Evolutionary conservation across 2,113 vertebrate genomes (phyloP).

Genomic region (Electrona antarctica): DNA sequence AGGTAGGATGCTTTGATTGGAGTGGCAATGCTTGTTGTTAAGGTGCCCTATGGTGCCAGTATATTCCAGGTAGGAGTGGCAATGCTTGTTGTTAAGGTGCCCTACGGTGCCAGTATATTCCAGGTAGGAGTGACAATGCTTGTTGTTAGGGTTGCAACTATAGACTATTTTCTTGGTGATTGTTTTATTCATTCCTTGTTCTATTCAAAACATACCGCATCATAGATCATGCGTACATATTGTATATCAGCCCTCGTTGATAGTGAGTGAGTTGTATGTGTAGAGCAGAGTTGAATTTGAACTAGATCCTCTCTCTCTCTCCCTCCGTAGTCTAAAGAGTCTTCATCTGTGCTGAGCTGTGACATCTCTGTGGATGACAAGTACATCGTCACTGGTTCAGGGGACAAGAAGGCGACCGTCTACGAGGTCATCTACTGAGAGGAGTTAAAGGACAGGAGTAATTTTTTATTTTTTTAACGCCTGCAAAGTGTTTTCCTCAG

Average conservation of each 20-base stretch:
- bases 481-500: conserved; percentile 39
- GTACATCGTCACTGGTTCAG: conserved; percentile 96
- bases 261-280: too few species aligned
- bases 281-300: too few species aligned
- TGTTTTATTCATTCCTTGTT: too few species aligned
- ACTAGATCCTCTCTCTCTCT: not conserved
- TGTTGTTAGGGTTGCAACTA: too few species aligned
- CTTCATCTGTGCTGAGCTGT: conserved; percentile 94
- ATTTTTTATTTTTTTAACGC: conserved; percentile 35
- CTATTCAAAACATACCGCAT: too few species aligned
- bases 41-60: too few species aligned
- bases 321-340: conserved; percentile 91
- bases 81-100: too few species aligned
- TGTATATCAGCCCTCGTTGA: not conserved
- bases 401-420: conserved; percentile 98
- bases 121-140: too few species aligned
- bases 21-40: conserved; percentile 2
- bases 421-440: conserved; percentile 96
- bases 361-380: conserved; percentile 98
- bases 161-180: too few species aligned
- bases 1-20: conserved; percentile 77
- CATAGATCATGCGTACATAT: not conserved
- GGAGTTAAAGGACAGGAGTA: conserved; percentile 7
- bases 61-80: too few species aligned
- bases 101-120: too few species aligned